Percentiles rank a stretch among this genome's conserved stretches.
Evolutionary conservation across 1,140 invertebrate genomes (phyloP).

Genomic region (Cheumatopsyche charites): DNA sequence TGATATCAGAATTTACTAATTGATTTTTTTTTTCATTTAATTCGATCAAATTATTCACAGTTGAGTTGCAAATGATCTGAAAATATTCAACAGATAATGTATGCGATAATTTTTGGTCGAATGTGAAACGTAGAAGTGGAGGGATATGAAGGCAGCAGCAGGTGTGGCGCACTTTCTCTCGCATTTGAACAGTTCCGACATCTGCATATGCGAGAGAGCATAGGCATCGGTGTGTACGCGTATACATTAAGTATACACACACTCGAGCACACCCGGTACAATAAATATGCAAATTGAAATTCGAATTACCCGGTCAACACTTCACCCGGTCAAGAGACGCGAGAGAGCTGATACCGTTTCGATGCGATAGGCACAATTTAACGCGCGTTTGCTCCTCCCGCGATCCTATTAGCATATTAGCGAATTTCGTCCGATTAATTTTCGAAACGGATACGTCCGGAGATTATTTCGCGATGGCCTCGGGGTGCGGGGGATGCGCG

Average conservation of each 20-base stretch:
- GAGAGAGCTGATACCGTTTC: constrained; percentile 23
- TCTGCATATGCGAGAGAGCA: no score
- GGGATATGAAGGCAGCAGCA: neutral
- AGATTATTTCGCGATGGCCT: neutral
- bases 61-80: no score
- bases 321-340: constrained; percentile 20
- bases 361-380: constrained; percentile 20
- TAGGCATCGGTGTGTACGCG: no score
- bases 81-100: no score
- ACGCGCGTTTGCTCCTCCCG: neutral
- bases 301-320: constrained; percentile 33
- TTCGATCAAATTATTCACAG: neutral
- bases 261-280: no score
- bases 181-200: neutral
- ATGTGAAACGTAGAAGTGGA: neutral
- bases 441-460: neutral
- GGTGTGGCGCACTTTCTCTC: constrained; percentile 7
- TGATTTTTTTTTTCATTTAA: no score
- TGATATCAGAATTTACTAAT: no score
- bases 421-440: constrained; percentile 2
- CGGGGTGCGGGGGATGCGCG: neutral
- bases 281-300: constrained; percentile 41
- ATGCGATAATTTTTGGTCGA: neutral
- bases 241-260: no score
- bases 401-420: neutral